phyloP scores from a whole-genome alignment of 2,888 invertebrate species.

The Noctua janthe region DNA sequence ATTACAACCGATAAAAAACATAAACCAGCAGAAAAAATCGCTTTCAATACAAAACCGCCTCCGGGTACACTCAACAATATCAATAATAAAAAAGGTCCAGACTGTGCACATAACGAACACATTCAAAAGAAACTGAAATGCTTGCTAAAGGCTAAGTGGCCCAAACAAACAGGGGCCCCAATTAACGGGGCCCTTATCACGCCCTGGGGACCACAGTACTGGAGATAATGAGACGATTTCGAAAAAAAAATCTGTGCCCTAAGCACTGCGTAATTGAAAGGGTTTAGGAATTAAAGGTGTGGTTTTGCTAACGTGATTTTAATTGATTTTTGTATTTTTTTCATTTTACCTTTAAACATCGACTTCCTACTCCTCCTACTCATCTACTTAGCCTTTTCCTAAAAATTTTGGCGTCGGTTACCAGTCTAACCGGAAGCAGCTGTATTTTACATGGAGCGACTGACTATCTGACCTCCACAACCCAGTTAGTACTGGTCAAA shows the following conservation, averaged over 20 bases:
- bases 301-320: constrained; percentile 19
- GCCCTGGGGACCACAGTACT: constrained; percentile 28
- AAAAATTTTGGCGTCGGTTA: too few relatives aligned
- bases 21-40: constrained; percentile 18
- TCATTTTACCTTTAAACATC: too few relatives aligned
- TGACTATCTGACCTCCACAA: not conserved
- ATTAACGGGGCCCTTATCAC: constrained; percentile 60
- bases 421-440: too few relatives aligned
- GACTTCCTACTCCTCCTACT: too few relatives aligned
- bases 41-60: not conserved
- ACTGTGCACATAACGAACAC: not conserved
- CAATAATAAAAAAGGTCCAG: constrained; percentile 41
- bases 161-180: constrained; percentile 59
- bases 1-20: not conserved
- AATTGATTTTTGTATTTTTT: not conserved
- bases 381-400: too few relatives aligned
- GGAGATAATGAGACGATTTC: constrained; percentile 57
- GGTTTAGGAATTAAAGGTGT: constrained; percentile 33
- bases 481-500: not conserved
- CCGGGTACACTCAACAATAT: constrained; percentile 12
- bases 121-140: constrained; percentile 50
- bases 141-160: constrained; percentile 40
- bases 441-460: too few relatives aligned
- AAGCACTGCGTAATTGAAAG: constrained; percentile 38
- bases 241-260: constrained; percentile 36